phyloP scores from a whole-genome alignment of 2,888 invertebrate genomes.

The Acrocera orbiculus region DNA sequence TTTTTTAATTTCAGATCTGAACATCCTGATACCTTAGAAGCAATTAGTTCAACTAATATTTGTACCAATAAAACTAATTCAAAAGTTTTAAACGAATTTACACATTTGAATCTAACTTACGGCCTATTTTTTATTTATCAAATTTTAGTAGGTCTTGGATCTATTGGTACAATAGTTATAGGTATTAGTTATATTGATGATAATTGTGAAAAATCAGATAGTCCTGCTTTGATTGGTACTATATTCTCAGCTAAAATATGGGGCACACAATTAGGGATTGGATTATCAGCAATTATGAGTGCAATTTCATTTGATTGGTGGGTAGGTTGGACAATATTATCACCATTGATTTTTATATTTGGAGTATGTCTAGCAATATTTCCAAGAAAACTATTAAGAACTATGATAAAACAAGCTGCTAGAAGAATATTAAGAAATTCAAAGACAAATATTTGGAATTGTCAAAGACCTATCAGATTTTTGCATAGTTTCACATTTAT shows the following conservation, averaged over 20 bases:
- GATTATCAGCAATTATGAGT: conserved; percentile 24
- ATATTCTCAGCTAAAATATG: conserved; percentile 23
- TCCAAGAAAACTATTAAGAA: conserved; percentile 35
- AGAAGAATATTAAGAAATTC: conserved; percentile 34
- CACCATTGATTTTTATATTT: conserved; percentile 30
- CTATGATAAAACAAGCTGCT: conserved; percentile 38
- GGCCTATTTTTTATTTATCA: conserved; percentile 35
- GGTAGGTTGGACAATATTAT: conserved; percentile 36
- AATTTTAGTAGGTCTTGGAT: conserved; percentile 32
- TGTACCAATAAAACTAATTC: too few relatives aligned
- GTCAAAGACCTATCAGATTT: conserved; percentile 22
- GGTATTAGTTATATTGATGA: conserved; percentile 45
- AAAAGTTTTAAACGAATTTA: too few relatives aligned
- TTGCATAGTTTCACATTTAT: conserved; percentile 31
- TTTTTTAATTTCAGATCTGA: too few relatives aligned
- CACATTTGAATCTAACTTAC: too few relatives aligned
- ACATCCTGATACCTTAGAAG: too few relatives aligned
- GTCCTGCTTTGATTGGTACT: conserved; percentile 32
- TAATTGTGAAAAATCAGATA: conserved; percentile 35
- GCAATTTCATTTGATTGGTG: conserved; percentile 26
- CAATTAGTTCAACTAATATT: too few relatives aligned
- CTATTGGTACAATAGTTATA: too few relatives aligned
- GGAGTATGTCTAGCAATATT: conserved; percentile 37
- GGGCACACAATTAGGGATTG: conserved; percentile 28
- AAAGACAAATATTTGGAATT: conserved; percentile 10